Conservation (phyloP, 2,113 vertebrate species). For the Cettia cetti region DNA sequence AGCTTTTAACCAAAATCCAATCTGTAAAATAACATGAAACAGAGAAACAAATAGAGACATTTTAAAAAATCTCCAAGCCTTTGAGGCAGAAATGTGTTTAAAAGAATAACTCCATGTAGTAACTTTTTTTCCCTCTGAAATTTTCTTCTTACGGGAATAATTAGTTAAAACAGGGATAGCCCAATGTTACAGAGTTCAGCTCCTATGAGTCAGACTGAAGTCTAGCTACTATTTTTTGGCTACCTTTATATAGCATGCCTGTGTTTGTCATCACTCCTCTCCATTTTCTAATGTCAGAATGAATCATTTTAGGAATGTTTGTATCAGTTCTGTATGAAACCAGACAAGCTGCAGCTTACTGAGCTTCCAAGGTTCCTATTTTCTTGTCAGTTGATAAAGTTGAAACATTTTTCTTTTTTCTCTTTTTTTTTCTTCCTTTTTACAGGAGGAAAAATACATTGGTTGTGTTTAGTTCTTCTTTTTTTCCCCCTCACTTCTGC, state of each 20-base stretch:
- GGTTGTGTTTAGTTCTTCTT: neutral
- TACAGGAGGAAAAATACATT: neutral
- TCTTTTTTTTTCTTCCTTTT: neutral
- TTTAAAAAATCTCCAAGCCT: neutral
- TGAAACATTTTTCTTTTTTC: neutral
- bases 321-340: constrained; percentile 25
- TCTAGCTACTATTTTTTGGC: constrained; percentile 54
- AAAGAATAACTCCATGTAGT: neutral
- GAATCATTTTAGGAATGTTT: constrained; percentile 41
- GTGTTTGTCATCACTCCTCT: constrained; percentile 45
- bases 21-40: neutral
- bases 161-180: neutral
- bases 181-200: constrained; percentile 6
- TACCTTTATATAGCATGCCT: constrained; percentile 20
- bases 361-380: neutral
- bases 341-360: constrained; percentile 8
- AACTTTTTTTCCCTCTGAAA: neutral
- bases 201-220: constrained; percentile 44
- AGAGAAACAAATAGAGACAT: neutral
- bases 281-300: constrained; percentile 29
- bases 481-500: neutral
- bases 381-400: neutral
- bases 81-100: neutral
- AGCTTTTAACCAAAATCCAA: neutral
- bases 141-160: neutral